A percentile compares a stretch with the other conserved stretches of the same genome.
phyloP scores from a whole-genome alignment of 1,140 invertebrate genomes.

The Atopsyche davidsoni region DNA sequence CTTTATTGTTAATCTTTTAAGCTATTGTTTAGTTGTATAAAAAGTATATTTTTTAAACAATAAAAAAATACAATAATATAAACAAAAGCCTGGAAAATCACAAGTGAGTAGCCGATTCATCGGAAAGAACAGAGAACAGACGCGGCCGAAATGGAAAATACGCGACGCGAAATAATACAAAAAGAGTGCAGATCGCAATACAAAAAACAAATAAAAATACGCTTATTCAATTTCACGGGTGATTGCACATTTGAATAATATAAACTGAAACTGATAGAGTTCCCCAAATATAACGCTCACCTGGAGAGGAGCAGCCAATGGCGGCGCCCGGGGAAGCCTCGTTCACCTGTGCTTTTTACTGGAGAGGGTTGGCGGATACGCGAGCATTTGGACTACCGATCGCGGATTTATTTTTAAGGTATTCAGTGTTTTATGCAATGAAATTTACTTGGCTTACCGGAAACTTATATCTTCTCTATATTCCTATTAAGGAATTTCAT shows the following conservation, averaged over 20 bases:
- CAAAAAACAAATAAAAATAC: conserved; percentile 29
- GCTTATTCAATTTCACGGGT: conserved; percentile 31
- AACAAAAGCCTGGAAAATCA: conserved; percentile 7
- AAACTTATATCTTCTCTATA: no score
- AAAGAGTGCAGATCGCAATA: conserved; percentile 24
- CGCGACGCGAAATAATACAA: conserved; percentile 22
- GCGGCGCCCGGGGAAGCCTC: background rate
- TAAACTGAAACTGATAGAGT: conserved; percentile 29
- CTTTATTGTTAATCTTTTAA: no score
- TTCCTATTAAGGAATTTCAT: no score
- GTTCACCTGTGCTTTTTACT: background rate
- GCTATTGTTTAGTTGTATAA: no score
- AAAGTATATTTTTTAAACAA: no score
- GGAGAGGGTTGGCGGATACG: background rate
- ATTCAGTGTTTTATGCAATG: no score
- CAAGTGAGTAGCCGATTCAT: conserved; percentile 2
- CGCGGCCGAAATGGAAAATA: conserved; percentile 20
- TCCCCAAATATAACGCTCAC: conserved; percentile 25
- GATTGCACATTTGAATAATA: conserved; percentile 31
- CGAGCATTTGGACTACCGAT: no score
- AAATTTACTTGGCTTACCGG: no score
- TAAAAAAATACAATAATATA: no score
- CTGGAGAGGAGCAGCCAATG: background rate
- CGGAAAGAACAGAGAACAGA: conserved; percentile 16
- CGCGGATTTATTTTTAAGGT: no score